Evolutionary conservation across 35 echinoderm and acorn worm genomes (phyloP).

Genomic region (Hemicentrotus pulcherrimus): DNA sequence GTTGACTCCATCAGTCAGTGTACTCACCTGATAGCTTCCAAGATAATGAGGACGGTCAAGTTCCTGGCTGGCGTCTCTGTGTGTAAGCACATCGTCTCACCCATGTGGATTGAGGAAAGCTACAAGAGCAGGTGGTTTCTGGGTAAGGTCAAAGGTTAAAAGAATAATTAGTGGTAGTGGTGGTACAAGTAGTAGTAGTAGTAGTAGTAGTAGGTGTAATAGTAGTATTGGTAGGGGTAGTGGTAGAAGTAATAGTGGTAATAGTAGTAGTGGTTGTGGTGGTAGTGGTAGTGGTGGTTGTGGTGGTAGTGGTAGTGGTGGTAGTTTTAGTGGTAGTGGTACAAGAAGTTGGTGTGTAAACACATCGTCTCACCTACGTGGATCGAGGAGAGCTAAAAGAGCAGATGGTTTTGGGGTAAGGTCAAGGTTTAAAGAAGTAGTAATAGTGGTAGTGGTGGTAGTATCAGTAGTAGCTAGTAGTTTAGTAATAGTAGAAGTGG

Average conservation of each 20-base stretch:
- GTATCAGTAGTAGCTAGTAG: too few species aligned
- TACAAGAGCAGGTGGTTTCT: conserved; percentile 91
- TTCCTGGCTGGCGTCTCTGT: conserved; percentile 88
- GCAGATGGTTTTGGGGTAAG: conserved; percentile 85
- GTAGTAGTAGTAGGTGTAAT: too few species aligned
- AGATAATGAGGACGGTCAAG: conserved; percentile 85
- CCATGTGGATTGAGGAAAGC: conserved; percentile 94
- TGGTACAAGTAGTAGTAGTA: too few species aligned
- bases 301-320: too few species aligned
- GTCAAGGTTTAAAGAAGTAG: background rate
- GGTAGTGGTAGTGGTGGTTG: background rate
- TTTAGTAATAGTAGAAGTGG: too few species aligned
- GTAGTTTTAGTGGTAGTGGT: too few species aligned
- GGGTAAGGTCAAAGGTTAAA: conserved; percentile 58
- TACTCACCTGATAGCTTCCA: conserved; percentile 80
- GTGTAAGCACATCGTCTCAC: conserved; percentile 74
- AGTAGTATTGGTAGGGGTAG: too few species aligned
- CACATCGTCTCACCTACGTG: conserved; percentile 84
- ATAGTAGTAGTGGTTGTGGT: too few species aligned
- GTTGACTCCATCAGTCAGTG: conserved; percentile 68
- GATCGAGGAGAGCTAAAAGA: conserved; percentile 96
- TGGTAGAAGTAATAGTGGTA: too few species aligned
- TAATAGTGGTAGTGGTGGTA: too few species aligned
- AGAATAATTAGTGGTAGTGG: background rate
- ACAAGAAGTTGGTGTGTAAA: conserved; percentile 21